phyloP scores from a whole-genome alignment of 2,113 vertebrate genomes.

The Pteropus alecto region DNA sequence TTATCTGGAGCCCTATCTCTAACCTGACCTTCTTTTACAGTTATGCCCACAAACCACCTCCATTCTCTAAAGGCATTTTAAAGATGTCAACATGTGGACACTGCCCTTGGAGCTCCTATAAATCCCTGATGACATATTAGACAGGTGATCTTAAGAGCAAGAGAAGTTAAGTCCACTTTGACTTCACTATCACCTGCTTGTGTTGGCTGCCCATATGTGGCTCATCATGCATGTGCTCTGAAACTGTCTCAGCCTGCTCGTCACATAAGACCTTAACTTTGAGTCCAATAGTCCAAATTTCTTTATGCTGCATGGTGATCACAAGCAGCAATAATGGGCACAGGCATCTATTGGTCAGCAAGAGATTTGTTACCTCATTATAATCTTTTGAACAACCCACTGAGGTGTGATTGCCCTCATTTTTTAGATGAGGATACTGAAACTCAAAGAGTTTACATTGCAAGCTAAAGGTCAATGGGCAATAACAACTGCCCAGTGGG shows the following conservation, averaged over 20 bases:
- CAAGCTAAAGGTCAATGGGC: background rate
- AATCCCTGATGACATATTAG: background rate
- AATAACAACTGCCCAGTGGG: background rate
- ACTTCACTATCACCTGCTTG: background rate
- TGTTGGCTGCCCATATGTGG: background rate
- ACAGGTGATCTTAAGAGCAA: background rate
- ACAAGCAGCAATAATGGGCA: background rate
- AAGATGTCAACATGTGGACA: background rate
- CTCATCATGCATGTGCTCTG: background rate
- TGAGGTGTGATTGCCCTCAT: constrained; percentile 8
- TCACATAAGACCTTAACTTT: background rate
- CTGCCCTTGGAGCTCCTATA: no score
- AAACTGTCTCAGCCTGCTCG: background rate
- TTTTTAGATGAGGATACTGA: constrained; percentile 30
- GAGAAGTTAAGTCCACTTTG: background rate
- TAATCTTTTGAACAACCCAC: background rate
- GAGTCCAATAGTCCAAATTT: background rate
- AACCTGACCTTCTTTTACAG: background rate
- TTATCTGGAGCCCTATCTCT: background rate
- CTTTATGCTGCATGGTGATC: background rate
- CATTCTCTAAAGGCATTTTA: background rate
- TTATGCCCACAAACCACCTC: background rate
- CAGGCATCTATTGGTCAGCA: background rate
- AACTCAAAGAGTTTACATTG: background rate
- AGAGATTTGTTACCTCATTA: constrained; percentile 46